phyloP scores from a whole-genome alignment of 2,113 vertebrate species.

The Crocuta crocuta region DNA sequence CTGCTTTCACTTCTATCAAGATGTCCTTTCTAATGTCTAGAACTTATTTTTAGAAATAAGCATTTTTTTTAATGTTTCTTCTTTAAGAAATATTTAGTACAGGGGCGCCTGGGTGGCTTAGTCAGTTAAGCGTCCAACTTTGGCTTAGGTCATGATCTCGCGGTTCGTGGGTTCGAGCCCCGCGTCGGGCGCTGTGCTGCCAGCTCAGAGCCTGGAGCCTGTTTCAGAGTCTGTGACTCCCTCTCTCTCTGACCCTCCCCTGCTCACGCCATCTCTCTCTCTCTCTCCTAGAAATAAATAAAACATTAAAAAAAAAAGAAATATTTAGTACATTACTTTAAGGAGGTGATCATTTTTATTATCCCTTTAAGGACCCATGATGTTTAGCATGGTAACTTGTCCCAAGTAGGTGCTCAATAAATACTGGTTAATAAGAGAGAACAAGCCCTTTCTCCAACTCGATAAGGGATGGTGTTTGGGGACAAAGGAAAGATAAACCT shows the following conservation, averaged over 20 bases:
- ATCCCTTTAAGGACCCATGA: not conserved
- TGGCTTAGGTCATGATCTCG: too few relatives aligned
- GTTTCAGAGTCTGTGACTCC: too few relatives aligned
- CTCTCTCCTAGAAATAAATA: too few relatives aligned
- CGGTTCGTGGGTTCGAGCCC: too few relatives aligned
- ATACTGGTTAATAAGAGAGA: not conserved
- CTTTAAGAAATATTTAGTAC: slow-evolving; percentile 5
- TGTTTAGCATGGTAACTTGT: not conserved
- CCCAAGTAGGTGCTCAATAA: not conserved
- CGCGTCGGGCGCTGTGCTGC: too few relatives aligned
- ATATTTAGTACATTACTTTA: not conserved
- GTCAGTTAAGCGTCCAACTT: too few relatives aligned
- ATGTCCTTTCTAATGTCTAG: not conserved
- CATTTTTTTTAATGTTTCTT: not conserved
- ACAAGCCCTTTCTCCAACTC: not conserved
- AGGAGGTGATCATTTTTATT: slow-evolving; percentile 4
- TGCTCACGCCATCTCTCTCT: too few relatives aligned
- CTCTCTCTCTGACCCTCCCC: too few relatives aligned
- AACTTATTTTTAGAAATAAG: not conserved
- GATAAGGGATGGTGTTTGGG: not conserved
- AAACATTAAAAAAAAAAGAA: not conserved
- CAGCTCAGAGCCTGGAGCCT: too few relatives aligned
- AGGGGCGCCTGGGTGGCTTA: too few relatives aligned
- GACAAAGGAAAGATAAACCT: not conserved
- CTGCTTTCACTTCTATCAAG: not conserved